A percentile compares a stretch with the other conserved stretches of the same genome.
phyloP scores from a whole-genome alignment of 2,797 vertebrate species.

The Danio kyathit region DNA sequence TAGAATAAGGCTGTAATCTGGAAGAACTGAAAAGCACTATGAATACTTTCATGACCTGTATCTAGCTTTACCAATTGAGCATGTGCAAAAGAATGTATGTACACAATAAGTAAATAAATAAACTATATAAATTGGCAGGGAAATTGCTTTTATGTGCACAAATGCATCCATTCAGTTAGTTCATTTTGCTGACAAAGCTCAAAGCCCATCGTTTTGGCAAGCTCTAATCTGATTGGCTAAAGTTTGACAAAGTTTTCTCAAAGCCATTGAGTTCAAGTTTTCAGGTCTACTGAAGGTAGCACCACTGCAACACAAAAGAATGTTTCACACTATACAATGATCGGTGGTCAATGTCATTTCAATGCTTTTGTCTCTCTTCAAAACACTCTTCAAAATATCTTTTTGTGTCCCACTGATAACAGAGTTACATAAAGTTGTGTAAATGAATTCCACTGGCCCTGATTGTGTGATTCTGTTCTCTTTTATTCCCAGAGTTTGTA shows the following conservation, averaged over 20 bases:
- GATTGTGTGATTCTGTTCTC: slow-evolving; percentile 2
- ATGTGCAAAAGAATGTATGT: no score
- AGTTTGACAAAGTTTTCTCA: no score
- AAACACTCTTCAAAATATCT: not conserved
- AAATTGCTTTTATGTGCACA: not conserved
- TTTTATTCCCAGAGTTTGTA: not conserved
- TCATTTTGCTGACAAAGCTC: not conserved
- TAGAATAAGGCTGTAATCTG: no score
- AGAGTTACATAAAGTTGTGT: not conserved
- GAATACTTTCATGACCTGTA: no score
- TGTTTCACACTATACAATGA: not conserved
- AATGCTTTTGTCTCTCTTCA: not conserved
- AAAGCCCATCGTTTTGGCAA: not conserved
- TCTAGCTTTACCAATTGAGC: not conserved
- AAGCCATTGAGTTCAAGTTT: no score
- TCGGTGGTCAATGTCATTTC: not conserved
- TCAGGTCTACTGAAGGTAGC: not conserved
- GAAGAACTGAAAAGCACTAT: no score
- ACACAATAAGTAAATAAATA: no score
- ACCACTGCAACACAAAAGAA: not conserved
- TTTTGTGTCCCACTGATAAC: not conserved
- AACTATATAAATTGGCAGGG: not conserved
- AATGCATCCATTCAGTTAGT: not conserved
- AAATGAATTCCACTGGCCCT: slow-evolving; percentile 9
- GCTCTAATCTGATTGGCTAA: not conserved